phyloP scores from a whole-genome alignment of 2,888 invertebrate species.

The Gerris lacustris region DNA sequence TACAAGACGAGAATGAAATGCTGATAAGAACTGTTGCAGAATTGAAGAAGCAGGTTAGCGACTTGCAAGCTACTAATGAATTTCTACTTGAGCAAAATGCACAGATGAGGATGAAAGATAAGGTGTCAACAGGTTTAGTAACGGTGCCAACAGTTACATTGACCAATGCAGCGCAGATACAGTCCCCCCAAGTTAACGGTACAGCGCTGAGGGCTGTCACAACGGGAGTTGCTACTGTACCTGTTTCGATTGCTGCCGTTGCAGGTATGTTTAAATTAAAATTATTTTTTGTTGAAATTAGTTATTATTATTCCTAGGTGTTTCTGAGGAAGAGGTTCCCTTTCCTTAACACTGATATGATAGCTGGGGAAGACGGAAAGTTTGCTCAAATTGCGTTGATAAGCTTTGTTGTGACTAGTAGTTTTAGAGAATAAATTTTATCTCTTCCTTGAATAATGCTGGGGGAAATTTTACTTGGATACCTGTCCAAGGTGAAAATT shows the following conservation, averaged over 20 bases:
- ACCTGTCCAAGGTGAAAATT: too few relatives aligned
- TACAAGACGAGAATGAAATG: slow-evolving; percentile 56
- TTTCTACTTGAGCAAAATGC: slow-evolving; percentile 67
- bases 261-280: slow-evolving; percentile 33
- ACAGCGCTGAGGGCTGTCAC: slow-evolving; percentile 45
- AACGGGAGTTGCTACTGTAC: slow-evolving; percentile 48
- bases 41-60: slow-evolving; percentile 53
- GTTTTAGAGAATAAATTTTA: too few relatives aligned
- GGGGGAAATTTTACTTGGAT: too few relatives aligned
- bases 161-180: slow-evolving; percentile 38
- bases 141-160: slow-evolving; percentile 49
- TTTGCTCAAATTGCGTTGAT: too few relatives aligned
- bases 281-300: background rate
- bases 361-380: too few relatives aligned
- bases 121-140: slow-evolving; percentile 43
- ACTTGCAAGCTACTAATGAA: slow-evolving; percentile 63
- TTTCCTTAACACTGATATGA: too few relatives aligned
- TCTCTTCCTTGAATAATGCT: too few relatives aligned
- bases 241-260: slow-evolving; percentile 48
- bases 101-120: slow-evolving; percentile 50
- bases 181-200: slow-evolving; percentile 40
- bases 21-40: slow-evolving; percentile 55
- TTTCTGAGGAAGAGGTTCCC: too few relatives aligned
- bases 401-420: too few relatives aligned
- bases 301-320: too few relatives aligned